These are phyloP conservation scores for Lithobates sylvaticus DNA, from an alignment of 2,797 vertebrate genomes.

Conservation along the genomic window DNA sequence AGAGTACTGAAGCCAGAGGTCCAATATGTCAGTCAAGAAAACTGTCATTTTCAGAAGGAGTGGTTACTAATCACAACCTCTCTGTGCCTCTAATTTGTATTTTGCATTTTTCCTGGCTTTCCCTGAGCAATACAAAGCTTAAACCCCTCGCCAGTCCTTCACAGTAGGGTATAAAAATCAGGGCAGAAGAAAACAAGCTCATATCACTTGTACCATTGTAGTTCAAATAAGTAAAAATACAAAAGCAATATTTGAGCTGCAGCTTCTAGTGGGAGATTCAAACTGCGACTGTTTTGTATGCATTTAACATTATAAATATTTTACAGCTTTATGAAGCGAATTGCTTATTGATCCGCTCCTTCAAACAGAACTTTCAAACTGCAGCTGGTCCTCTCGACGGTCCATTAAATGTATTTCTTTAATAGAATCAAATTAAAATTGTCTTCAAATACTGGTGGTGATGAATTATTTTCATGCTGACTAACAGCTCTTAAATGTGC, in stretches of 20 bases:
- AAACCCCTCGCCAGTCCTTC: neutral
- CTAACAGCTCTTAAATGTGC: constrained; percentile 3
- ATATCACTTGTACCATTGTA: neutral
- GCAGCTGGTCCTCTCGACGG: neutral
- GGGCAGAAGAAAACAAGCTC: constrained; percentile 15
- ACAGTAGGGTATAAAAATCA: constrained; percentile 15
- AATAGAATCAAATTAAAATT: constrained; percentile 13
- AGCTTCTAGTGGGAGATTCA: neutral
- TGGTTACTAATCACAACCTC: too few species aligned
- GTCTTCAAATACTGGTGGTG: constrained; percentile 15
- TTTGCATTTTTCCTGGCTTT: too few species aligned
- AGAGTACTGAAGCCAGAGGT: too few species aligned
- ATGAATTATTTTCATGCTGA: constrained; percentile 20
- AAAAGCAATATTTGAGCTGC: neutral
- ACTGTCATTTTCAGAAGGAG: too few species aligned
- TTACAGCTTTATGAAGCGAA: constrained; percentile 42
- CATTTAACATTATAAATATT: constrained; percentile 44
- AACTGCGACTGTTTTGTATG: constrained; percentile 10
- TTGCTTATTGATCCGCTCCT: constrained; percentile 16
- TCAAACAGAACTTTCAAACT: constrained; percentile 22
- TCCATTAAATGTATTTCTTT: constrained; percentile 29
- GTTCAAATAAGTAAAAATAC: constrained; percentile 17
- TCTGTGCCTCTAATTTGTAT: too few species aligned
- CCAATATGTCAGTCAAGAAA: too few species aligned
- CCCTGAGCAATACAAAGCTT: too few species aligned